phyloP scores from a whole-genome alignment of 2,797 vertebrate genomes.

The Pithecia hirsuta region DNA sequence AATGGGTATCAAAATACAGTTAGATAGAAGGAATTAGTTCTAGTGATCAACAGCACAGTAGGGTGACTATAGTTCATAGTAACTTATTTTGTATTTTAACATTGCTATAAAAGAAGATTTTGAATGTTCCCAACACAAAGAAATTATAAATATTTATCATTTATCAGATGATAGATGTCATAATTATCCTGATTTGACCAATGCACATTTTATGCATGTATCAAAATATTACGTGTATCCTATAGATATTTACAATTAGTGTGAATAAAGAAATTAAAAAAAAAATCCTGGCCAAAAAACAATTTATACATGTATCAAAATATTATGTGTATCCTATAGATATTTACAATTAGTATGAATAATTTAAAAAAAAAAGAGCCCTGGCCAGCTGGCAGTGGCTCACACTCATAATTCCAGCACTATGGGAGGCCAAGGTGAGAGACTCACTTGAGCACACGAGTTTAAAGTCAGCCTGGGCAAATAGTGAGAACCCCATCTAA shows the following conservation, averaged over 20 bases:
- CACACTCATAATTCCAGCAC: not conserved
- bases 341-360: not conserved
- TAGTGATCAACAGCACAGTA: not conserved
- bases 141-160: not conserved
- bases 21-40: not conserved
- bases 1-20: not conserved
- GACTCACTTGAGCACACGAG: not conserved
- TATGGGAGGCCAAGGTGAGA: not conserved
- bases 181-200: not conserved
- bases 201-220: not conserved
- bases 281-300: not conserved
- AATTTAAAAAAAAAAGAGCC: not conserved
- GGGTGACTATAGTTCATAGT: not conserved
- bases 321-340: not conserved
- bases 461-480: not conserved
- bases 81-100: not conserved
- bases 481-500: not conserved
- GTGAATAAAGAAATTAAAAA: not conserved
- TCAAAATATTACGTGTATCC: not conserved
- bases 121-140: not conserved
- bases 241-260: not conserved
- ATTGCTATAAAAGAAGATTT: not conserved
- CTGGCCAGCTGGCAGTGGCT: not conserved
- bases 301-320: not conserved
- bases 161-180: not conserved